Base-by-base conservation (phyloP, 1,140 invertebrate species). In the Zaprionus kolodkinae region DNA sequence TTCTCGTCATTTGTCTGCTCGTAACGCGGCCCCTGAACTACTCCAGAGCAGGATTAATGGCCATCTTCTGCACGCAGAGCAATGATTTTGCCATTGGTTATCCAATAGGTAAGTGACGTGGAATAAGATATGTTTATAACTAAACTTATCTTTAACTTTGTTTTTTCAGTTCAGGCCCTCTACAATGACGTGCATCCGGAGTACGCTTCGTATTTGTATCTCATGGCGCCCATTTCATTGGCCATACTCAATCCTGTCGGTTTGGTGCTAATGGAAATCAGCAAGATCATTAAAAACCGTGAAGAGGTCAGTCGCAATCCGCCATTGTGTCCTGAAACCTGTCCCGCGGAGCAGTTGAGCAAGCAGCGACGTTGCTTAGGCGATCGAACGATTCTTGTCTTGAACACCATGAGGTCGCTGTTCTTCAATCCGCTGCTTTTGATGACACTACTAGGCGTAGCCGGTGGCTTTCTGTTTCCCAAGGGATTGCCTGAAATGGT, bases 71-170 rank as follows among this genome's bases (percentile, higher is more conserved):
- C 55, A 99, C 98, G 0, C 98, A 99, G 91, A 98, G 97, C 91
- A 99, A 99, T 95, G 98, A 99, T 93, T 99, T 99, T 94, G 98
- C 98, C 55, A 95, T 99, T 79, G 98, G 98, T 69, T 99, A 97
- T 94, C 98, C 98, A 4, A 98, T 99, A 87, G 95, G 97, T 98
- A 94, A 96, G 95, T 64, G 13, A 94, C 96, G 95, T 63, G n/a
- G 21, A 5, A 6, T 12, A 0, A 54, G 7, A 0, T 15, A 1
- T 0, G 10, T 0, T 12, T 1, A 12, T 30, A 30, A 15, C 0
- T 50, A 0, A 6, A 2, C 6, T 33, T 33, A 15, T 35, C 12
- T 21, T 0, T 21, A 35, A 54, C 11, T 17, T 25, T 7, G n/a
- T n/a, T 75, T 45, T 95, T 95, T 69, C 87, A 97, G 96, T 97